These are phyloP conservation scores for Drosophila algonquin DNA, from an alignment of 2,888 invertebrate species.

Conservation along the genomic window DNA sequence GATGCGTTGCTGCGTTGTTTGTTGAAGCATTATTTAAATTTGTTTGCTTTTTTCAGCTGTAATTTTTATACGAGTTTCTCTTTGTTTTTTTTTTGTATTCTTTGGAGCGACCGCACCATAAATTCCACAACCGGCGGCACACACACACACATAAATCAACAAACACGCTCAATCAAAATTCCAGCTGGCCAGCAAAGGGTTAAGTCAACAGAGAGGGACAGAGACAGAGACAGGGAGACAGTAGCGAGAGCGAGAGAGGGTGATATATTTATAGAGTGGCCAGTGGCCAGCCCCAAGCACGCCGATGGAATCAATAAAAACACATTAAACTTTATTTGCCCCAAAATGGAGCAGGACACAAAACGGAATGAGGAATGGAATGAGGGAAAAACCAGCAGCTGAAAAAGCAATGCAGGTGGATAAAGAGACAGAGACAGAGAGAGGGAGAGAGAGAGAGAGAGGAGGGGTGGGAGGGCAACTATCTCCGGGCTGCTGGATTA, in stretches of 20 bases:
- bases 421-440: background rate
- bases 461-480: constrained; percentile 7
- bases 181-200: constrained; percentile 39
- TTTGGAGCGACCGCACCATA: constrained; percentile 58
- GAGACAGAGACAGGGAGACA: background rate
- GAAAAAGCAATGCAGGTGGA: constrained; percentile 45
- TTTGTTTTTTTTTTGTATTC: constrained; percentile 20
- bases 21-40: background rate
- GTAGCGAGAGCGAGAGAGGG: too few relatives aligned
- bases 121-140: constrained; percentile 58
- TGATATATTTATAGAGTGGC: constrained; percentile 19
- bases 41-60: background rate
- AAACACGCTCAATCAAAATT: constrained; percentile 68
- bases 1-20: background rate
- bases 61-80: constrained; percentile 3
- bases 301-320: constrained; percentile 67
- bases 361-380: background rate
- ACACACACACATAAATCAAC: constrained; percentile 61
- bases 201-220: background rate
- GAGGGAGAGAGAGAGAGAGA: background rate
- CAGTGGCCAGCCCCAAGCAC: constrained; percentile 14
- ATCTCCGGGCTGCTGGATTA: constrained; percentile 55
- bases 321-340: constrained; percentile 67
- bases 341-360: constrained; percentile 4
- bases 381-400: constrained; percentile 27